Evolutionary conservation across 2,113 vertebrate species (phyloP).

Genomic region (Trogon surrucura): DNA sequence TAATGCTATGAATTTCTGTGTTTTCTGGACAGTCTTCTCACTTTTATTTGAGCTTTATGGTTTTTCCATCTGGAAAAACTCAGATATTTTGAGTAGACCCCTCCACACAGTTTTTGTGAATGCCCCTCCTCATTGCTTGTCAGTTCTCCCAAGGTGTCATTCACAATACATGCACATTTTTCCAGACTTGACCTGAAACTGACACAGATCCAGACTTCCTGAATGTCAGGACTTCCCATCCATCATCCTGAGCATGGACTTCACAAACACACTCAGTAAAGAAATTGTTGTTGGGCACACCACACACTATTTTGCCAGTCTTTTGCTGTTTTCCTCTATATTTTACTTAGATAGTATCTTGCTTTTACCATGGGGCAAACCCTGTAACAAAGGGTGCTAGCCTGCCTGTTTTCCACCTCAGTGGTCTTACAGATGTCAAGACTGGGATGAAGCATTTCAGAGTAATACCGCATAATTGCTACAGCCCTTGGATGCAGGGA

Average conservation of each 20-base stretch:
- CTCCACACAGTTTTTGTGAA: neutral
- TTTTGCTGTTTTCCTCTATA: neutral
- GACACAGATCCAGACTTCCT: neutral
- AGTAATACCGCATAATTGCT: neutral
- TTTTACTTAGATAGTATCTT: neutral
- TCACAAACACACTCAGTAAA: neutral
- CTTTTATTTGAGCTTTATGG: neutral
- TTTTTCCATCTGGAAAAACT: neutral
- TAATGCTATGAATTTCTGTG: neutral
- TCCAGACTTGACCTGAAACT: neutral
- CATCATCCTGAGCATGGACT: neutral
- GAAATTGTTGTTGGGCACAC: rapidly evolving
- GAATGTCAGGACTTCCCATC: neutral
- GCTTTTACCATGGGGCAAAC: neutral
- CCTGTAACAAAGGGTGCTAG: neutral
- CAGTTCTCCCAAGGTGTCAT: neutral
- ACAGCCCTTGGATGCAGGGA: neutral
- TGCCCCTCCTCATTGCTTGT: neutral
- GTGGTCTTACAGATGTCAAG: neutral
- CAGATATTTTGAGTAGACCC: neutral
- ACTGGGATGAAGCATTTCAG: neutral
- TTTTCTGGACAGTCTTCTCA: neutral
- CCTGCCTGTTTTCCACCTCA: neutral
- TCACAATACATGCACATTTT: neutral
- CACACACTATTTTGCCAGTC: neutral